Evolutionary conservation across 2,797 vertebrate species (phyloP), one percentile per base, ranked within the genome.

Genomic region (Mycteria americana): DNA sequence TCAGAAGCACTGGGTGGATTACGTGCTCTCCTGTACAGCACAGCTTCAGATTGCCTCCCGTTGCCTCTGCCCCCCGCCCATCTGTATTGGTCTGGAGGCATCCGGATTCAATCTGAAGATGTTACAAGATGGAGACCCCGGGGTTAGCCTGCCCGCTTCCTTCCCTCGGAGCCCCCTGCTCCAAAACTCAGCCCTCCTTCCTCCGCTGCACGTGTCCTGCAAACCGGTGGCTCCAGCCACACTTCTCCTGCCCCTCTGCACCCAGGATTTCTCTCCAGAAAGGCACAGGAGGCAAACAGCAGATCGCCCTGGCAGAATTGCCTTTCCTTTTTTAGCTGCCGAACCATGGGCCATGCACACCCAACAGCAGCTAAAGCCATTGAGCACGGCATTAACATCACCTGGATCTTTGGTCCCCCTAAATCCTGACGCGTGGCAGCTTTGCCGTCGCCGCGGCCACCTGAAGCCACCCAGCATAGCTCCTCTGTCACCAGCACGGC

Each of bases 201-300:
- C 33, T 37, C 54, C 2, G 0, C 35, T 37, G 33, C 25, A 18
- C 1, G 0, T 14, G 19, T 57, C 30, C 63, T 33, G 25, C 41
- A 28, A 63, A n/a, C 4, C 3, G 3, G 21, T 22, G 54, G 18
- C 54, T 79, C 11, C n/a, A 18, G 50, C 41, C 14, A 0, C 0
- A 0, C 64, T 10, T 69, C 39, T 83, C n/a, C 74, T 37, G 24
- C 27, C 70, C 31, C 75, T 67, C 51, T 43, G 8, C 23, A 17
- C 6, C 2, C 4, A 1, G 33, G 9, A 7, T 18, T 67, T 59
- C 23, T 56, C 46, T 64, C 41, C 19, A 70, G n/a, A 43, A 43
- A 59, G 35, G 48, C 5, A 2, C 43, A 41, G 43, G 51, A 56
- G 2, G 3, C 53, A 33, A 50, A 82, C 28, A 76, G 19, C 33